A percentile compares a stretch with the other conserved stretches of the same genome.
These are phyloP conservation scores for Drosophila arizonae DNA, from an alignment of 1,140 invertebrate genomes.

Conservation along the genomic window DNA sequence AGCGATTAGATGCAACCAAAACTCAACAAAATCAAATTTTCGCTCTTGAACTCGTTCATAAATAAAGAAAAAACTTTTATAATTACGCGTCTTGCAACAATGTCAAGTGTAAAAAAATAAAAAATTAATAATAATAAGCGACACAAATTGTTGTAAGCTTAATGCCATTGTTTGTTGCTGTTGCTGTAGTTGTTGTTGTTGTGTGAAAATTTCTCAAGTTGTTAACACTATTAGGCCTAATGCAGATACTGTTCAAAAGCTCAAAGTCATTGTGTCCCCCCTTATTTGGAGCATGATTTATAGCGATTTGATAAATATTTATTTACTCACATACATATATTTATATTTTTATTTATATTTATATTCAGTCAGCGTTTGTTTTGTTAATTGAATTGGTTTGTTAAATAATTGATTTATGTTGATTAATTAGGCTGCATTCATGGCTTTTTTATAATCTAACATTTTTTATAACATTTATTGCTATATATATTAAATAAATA, in stretches of 20 bases:
- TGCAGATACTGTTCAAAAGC: constrained; percentile 30
- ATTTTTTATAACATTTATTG: constrained; percentile 15
- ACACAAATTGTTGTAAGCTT: constrained; percentile 41
- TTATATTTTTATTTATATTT: not conserved
- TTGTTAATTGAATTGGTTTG: constrained; percentile 57
- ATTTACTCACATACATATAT: constrained; percentile 2
- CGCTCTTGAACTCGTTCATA: constrained; percentile 70
- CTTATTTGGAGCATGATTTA: constrained; percentile 51
- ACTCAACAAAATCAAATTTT: constrained; percentile 22
- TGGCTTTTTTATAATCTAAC: constrained; percentile 20
- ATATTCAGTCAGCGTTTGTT: constrained; percentile 46
- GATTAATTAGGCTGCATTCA: constrained; percentile 70
- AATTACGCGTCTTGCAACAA: constrained; percentile 61
- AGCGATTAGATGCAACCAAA: constrained; percentile 53
- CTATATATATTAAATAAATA: constrained; percentile 4
- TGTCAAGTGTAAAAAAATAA: constrained; percentile 63
- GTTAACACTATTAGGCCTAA: constrained; percentile 31
- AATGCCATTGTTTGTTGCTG: constrained; percentile 21
- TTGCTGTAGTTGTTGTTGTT: constrained; percentile 6
- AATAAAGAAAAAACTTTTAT: constrained; percentile 30
- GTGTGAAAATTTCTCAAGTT: constrained; percentile 41
- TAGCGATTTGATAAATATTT: constrained; percentile 56
- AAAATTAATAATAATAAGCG: constrained; percentile 26
- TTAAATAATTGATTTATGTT: constrained; percentile 62
- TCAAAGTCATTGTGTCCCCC: constrained; percentile 50